Base-by-base conservation (phyloP, 1,140 invertebrate species). In the Hermetia illucens region DNA sequence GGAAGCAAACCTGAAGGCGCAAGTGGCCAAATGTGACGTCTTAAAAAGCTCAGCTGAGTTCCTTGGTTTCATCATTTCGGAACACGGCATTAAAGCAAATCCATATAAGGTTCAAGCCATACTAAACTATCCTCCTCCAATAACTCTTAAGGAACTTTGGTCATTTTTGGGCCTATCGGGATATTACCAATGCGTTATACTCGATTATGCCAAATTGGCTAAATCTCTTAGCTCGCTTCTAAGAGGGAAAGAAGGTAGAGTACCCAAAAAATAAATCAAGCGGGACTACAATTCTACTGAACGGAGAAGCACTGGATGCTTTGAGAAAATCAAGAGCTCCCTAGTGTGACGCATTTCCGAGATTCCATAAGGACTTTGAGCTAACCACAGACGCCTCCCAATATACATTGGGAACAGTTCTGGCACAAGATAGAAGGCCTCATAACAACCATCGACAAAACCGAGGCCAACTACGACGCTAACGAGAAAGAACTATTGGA, bases 331-430 rank as follows among this genome's bases (percentile, higher is more conserved):
- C 3, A 52, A 54, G 34, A 32, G 38, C 0, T 32, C 38, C 12
- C 25, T 50, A 10, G 30, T 30, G 16, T 21, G 25, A 17, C 46
- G 58, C n/a, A n/a, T n/a, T n/a, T n/a, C n/a, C n/a, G n/a, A 17
- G 55, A 53, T 3, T 41, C 66, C 19, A 41, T 66, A 15, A 43
- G 44, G 40, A 43, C 44, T 55, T 55, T 31, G 43, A 43, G 9
- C 36, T 56, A 5, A 48, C 48, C 0, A 52, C 43, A 0, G 50
- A 55, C 21, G 52, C 51, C 2, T 42, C 35, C 6, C 35, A 40
- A 18, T 37, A 31, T 24, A 48, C 51, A 2, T 17, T 56, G 24
- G n/a, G n/a, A n/a, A n/a, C n/a, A n/a, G n/a, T n/a, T n/a, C n/a
- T n/a, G n/a, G n/a, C n/a, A n/a, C n/a, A n/a, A n/a, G n/a, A n/a